Base-by-base conservation (phyloP, 1,140 invertebrate species). In the Aphidius gifuensis region DNA sequence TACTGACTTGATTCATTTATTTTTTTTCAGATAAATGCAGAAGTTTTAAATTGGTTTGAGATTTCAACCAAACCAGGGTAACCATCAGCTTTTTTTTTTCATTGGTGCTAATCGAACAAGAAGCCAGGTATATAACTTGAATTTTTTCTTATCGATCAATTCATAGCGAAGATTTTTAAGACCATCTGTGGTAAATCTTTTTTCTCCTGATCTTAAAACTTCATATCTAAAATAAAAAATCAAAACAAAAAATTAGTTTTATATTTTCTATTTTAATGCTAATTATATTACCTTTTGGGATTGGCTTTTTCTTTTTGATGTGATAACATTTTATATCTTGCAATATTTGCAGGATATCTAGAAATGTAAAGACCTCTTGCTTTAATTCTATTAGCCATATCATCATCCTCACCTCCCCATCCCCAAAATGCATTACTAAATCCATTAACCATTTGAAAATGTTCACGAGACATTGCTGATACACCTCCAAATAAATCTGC, bases 381-480 rank as follows among this genome's bases (percentile, higher is more conserved):
- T 66, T 88, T 87, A 67, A 95, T 87, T 71, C 92, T 86, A 76
- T 92, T 92, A 44, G 88, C 88, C 91, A 96, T 93, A 74, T 96
- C 93, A 74, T 96, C 93, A 77, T 96, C 93, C 79, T 96, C 93
- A 23, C 90, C 93, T 42, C 93, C 93, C 93, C 93, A 95, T 8
- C 93, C 93, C 90, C 92, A 96, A 78, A 92, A 96, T 44, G 89
- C 88, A 75, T 96, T 96, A 40, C 92, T 93, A 82, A 94, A 96
- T 1, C 94, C 94, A 75, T 96, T 96, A 1, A 96, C 87, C 54
- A 87, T 81, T 63, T 85, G 82, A 75, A 95, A 93, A 69, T 96
- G 93, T 65, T 90, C 85, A 54, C 85, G 83, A 0, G 86, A 92
- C 82, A 97, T 86, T 4, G 93, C 92, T 40, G 90, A 92, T 1